Evolutionary conservation across 53 echinoderm and acorn worm species (phyloP).

Genomic region (Stichopus horrens): DNA sequence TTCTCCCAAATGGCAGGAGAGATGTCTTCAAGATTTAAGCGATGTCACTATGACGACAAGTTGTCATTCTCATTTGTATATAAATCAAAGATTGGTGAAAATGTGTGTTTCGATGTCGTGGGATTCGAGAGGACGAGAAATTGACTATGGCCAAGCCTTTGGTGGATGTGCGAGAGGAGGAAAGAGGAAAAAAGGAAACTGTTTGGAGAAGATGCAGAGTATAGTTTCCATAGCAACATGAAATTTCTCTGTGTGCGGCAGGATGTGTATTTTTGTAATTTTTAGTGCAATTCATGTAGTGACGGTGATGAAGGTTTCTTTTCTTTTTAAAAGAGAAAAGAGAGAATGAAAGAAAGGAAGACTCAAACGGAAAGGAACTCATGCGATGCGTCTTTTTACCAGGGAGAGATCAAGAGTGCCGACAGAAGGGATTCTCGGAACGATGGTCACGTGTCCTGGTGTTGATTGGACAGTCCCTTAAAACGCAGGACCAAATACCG

Average conservation of each 20-base stretch:
- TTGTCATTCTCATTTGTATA: too few relatives aligned
- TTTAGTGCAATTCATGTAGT: slow-evolving; percentile 37
- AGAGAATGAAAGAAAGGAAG: neutral
- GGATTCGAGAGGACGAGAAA: neutral
- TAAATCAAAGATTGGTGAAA: too few relatives aligned
- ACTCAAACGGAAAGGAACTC: too few relatives aligned
- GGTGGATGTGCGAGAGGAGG: neutral
- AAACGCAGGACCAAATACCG: neutral
- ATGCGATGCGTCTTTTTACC: neutral
- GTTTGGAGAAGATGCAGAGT: neutral
- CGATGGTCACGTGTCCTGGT: neutral
- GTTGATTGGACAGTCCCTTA: neutral
- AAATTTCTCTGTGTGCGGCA: neutral
- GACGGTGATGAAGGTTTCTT: neutral
- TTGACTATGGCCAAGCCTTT: neutral
- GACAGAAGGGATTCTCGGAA: neutral
- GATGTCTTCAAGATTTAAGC: too few relatives aligned
- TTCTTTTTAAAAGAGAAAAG: neutral
- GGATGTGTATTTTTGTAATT: neutral
- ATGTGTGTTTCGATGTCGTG: too few relatives aligned
- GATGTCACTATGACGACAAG: too few relatives aligned
- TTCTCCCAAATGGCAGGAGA: too few relatives aligned
- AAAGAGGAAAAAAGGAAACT: neutral
- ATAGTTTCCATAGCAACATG: neutral
- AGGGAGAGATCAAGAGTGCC: neutral